These are phyloP conservation scores for Microcebus jonahi DNA, from an alignment of 2,113 vertebrate species.

Conservation along the genomic window DNA sequence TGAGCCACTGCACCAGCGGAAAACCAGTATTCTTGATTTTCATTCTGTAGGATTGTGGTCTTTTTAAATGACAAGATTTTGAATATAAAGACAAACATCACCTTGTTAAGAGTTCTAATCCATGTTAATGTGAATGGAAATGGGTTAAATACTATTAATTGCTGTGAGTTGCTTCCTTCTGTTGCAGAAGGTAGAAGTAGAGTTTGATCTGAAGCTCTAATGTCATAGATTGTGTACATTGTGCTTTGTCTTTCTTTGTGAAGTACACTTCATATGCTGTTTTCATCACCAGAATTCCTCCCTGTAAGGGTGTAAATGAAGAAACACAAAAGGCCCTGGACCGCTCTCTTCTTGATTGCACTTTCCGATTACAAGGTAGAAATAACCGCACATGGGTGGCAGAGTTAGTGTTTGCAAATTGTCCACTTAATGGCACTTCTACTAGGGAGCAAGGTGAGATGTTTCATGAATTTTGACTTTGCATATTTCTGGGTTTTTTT, in stretches of 20 bases:
- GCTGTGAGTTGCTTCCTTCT: background rate
- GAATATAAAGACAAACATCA: background rate
- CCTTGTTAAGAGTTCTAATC: constrained; percentile 34
- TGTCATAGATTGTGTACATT: constrained; percentile 1
- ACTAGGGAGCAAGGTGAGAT: constrained; percentile 95
- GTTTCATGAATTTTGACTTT: constrained; percentile 41
- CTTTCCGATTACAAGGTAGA: constrained; percentile 97
- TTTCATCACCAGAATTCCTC: constrained; percentile 89
- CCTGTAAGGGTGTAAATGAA: constrained; percentile 94
- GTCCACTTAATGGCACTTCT: constrained; percentile 95
- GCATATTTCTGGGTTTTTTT: background rate
- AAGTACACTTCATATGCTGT: constrained; percentile 20
- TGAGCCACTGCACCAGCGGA: no score
- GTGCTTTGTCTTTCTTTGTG: constrained; percentile 57
- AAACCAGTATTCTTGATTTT: constrained; percentile 45
- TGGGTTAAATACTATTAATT: constrained; percentile 23
- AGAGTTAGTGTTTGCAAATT: constrained; percentile 97
- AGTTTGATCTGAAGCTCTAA: constrained; percentile 29
- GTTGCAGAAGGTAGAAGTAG: constrained; percentile 5
- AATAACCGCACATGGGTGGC: constrained; percentile 99
- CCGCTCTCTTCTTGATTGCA: constrained; percentile 96
- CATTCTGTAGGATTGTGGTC: constrained; percentile 1
- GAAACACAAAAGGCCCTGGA: constrained; percentile 95
- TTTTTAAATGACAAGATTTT: constrained; percentile 38
- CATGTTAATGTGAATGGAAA: background rate